Conservation (phyloP, 1,140 invertebrate species). For the Cherax quadricarinatus region DNA sequence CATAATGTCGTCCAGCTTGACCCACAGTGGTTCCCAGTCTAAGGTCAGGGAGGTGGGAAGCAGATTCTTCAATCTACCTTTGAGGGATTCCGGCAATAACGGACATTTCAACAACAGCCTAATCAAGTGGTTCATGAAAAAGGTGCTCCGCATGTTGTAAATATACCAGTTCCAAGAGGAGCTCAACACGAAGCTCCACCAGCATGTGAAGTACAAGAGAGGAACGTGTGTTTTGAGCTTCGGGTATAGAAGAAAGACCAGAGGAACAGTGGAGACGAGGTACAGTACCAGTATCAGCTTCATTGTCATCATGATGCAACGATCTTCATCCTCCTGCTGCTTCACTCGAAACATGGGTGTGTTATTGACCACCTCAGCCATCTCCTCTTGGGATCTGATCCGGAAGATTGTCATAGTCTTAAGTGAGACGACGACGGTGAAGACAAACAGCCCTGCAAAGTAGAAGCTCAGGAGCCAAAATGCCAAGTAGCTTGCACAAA, state of each 20-base stretch:
- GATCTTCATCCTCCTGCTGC: constrained; percentile 23
- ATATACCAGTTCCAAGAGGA: constrained; percentile 62
- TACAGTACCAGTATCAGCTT: constrained; percentile 9
- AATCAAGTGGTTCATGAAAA: constrained; percentile 15
- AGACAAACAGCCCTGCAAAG: neutral
- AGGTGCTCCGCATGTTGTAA: constrained; percentile 37
- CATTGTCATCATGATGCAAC: constrained; percentile 10
- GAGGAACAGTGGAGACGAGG: neutral
- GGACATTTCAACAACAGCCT: constrained; percentile 2
- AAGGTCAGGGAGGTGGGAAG: neutral
- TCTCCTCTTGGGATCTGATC: neutral
- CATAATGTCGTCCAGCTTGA: constrained; percentile 14
- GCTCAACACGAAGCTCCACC: constrained; percentile 20
- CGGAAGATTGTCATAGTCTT: constrained; percentile 12
- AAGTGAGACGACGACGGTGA: constrained; percentile 7
- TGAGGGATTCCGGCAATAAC: constrained; percentile 8
- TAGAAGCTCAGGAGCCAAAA: neutral
- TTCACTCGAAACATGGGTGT: neutral
- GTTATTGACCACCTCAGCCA: neutral
- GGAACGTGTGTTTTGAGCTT: neutral
- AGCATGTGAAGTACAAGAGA: neutral
- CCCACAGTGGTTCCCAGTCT: constrained; percentile 18
- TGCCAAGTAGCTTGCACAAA: neutral
- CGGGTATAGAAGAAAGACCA: neutral
- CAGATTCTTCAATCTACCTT: neutral